Percentiles rank a stretch among this genome's conserved stretches.
phyloP scores from a whole-genome alignment of 2,888 invertebrate species.

The Calameuta pallipes region DNA sequence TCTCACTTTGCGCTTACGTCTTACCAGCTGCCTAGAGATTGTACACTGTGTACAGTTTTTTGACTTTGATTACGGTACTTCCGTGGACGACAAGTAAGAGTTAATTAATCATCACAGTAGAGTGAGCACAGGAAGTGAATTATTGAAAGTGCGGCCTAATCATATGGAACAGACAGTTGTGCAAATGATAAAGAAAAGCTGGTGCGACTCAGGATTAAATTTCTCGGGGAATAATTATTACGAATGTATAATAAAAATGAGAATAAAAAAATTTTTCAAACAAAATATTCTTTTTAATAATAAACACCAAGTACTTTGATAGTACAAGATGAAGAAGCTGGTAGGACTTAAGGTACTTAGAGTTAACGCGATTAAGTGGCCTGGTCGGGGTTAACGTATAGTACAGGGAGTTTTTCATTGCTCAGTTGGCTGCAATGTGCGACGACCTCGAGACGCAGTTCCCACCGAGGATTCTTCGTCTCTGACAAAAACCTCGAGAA shows the following conservation, averaged over 20 bases:
- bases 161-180: neutral
- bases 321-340: neutral
- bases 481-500: constrained; percentile 5
- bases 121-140: neutral
- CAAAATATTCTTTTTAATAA: neutral
- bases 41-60: neutral
- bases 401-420: constrained; percentile 37
- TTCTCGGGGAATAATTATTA: neutral
- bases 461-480: constrained; percentile 5
- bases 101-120: neutral
- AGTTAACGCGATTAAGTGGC: constrained; percentile 38
- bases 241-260: neutral
- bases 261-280: neutral
- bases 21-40: neutral
- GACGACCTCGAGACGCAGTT: constrained; percentile 26
- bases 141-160: neutral
- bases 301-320: neutral
- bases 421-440: constrained; percentile 49
- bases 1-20: neutral
- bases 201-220: neutral
- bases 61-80: neutral
- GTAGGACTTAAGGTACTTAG: constrained; percentile 1
- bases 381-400: constrained; percentile 30
- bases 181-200: neutral
- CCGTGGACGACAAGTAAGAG: neutral